phyloP scores from a whole-genome alignment of 2,888 invertebrate species.

The Pharmacophagus antenor region DNA sequence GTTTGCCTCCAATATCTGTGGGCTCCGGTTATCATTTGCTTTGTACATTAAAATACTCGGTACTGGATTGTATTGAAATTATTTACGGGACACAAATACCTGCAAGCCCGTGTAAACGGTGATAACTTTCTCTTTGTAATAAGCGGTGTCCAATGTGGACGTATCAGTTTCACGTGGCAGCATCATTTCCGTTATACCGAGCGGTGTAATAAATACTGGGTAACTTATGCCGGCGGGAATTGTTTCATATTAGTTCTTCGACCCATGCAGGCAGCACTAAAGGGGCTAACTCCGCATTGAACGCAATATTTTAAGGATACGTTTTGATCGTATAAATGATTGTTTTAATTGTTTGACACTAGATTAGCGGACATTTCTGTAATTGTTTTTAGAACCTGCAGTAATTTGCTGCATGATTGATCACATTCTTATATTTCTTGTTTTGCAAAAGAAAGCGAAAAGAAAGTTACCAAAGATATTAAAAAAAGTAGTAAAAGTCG shows the following conservation, averaged over 20 bases:
- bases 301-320: neutral
- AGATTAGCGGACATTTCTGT: no score
- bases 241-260: neutral
- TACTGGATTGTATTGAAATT: conserved; percentile 20
- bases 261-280: neutral
- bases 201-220: conserved; percentile 24
- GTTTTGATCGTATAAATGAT: neutral
- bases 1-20: conserved; percentile 2
- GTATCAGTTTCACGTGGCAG: conserved; percentile 50
- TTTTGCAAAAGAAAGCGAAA: no score
- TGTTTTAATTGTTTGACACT: no score
- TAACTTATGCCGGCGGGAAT: conserved; percentile 22
- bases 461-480: no score
- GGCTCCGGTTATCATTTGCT: conserved; percentile 8
- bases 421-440: no score
- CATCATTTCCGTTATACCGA: conserved; percentile 41
- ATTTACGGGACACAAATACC: conserved; percentile 19
- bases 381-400: no score
- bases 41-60: conserved; percentile 13
- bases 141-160: conserved; percentile 35
- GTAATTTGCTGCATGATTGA: no score
- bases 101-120: conserved; percentile 17
- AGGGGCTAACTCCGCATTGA: neutral
- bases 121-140: conserved; percentile 41
- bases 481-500: no score